phyloP scores from a whole-genome alignment of 2,113 vertebrate genomes.

The Cathartes aura region DNA sequence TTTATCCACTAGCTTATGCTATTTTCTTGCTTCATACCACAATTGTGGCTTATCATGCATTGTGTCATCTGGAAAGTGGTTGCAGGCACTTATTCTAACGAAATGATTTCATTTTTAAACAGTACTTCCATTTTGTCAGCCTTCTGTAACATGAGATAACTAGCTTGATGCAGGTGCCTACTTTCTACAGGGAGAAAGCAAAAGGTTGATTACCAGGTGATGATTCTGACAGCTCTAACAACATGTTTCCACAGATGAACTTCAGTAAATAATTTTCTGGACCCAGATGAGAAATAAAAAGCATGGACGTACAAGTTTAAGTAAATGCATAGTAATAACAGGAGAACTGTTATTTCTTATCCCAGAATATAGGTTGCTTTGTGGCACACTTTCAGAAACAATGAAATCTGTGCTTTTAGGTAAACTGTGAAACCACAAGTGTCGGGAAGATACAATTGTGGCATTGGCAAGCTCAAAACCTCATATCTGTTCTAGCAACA shows the following conservation, averaged over 20 bases:
- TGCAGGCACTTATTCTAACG: background rate
- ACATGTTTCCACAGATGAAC: background rate
- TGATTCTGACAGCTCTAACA: background rate
- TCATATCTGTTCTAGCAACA: background rate
- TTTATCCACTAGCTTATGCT: background rate
- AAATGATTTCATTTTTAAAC: background rate
- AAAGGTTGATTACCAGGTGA: background rate
- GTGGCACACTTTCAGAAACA: background rate
- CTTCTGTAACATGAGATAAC: background rate
- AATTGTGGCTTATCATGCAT: background rate
- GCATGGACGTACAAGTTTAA: background rate
- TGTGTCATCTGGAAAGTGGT: background rate
- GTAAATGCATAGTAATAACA: background rate
- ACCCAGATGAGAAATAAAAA: background rate
- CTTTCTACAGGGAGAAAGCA: background rate
- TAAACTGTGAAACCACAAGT: background rate
- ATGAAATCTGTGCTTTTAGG: background rate
- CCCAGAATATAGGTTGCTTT: background rate
- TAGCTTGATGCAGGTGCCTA: background rate
- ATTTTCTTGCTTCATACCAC: background rate
- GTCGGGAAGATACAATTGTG: background rate
- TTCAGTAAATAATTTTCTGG: background rate
- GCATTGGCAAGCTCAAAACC: background rate
- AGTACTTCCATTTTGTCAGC: background rate
- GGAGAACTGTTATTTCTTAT: background rate